Conservation (phyloP, 2,888 invertebrate species). For the Dorcus hopei region DNA sequence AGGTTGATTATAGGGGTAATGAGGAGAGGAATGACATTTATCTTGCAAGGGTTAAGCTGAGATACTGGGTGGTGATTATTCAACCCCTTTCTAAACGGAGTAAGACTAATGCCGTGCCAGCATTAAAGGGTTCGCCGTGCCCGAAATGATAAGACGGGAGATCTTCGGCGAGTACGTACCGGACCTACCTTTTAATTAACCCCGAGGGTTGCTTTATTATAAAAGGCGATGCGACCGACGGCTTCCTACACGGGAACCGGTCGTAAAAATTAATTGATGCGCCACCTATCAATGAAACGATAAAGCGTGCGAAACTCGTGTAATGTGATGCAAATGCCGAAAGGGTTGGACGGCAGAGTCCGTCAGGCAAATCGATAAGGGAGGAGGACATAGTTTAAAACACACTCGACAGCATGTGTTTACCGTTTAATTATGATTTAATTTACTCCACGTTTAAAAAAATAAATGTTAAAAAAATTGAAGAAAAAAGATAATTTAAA, state of each 20-base stretch:
- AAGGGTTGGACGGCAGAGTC: conserved; percentile 35
- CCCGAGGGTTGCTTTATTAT: neutral
- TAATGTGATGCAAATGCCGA: conserved; percentile 24
- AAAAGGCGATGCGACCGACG: neutral
- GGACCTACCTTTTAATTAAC: neutral
- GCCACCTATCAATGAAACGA: conserved; percentile 27
- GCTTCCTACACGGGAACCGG: neutral
- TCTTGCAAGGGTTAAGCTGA: conserved; percentile 48
- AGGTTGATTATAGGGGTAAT: conserved; percentile 44
- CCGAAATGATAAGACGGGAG: neutral
- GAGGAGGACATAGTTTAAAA: neutral
- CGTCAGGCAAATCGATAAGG: conserved; percentile 20
- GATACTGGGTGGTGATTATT: conserved; percentile 47
- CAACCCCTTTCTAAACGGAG: conserved; percentile 47
- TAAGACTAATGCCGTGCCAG: conserved; percentile 46
- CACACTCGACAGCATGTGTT: too few relatives aligned
- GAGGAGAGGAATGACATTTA: conserved; percentile 49
- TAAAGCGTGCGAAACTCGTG: conserved; percentile 9
- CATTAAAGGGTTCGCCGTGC: conserved; percentile 39
- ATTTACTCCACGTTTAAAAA: too few relatives aligned
- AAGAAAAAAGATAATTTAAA: too few relatives aligned
- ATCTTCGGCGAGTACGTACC: neutral
- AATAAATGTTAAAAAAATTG: too few relatives aligned
- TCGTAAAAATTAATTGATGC: conserved; percentile 8
- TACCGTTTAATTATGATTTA: too few relatives aligned